Base-by-base conservation (phyloP, 2,888 invertebrate genomes). In the Dryadula phaetusa region DNA sequence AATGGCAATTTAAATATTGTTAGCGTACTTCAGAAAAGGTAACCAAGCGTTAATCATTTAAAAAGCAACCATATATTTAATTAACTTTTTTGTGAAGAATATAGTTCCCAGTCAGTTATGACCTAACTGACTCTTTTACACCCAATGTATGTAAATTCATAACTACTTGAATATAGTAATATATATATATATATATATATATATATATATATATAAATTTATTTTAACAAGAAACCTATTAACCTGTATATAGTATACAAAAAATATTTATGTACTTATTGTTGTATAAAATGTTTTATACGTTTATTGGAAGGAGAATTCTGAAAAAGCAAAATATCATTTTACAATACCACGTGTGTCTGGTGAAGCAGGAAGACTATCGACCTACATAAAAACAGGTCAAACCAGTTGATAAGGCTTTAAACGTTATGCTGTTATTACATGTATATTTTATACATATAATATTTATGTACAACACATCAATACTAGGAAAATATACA, bases 301-400 rank as follows among this genome's bases (percentile, higher is more conserved):
- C 3, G 3, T 12, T 1, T 37, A 12, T 37, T 37, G 12, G 2
- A 12, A 10, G 37, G 12, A 37, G 3, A 52, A 63, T 28, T 2
- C 1, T 34, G 37, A 22, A 34, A 44, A 46, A 3, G 12, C 40
- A 40, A 47, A 10, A 62, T 58, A 49, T 47, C 49, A 42, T 49
- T 49, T 28, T 49, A 32, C 20, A 44, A 65, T 18, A 20, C 18
- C 44, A 60, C 60, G 60, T 44, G 58, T 28, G 20, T 46, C 28
- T 60, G 20, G 40, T 42, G 12, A 60, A 65, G 16, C 58, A 65
- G 65, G 65, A 65, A 65, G 65, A 65, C 58, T 47, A 49, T 60
- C 65, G 65, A 65, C 65, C 65, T 42, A 65, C 60, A 65, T 64
- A 49, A 28, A 20, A 65, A 65, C 65, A 56, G 58, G 65, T 65